Base-by-base conservation (phyloP, 30 jellyfish, hydroid and myxozoan species). In the Catostylus mosaicus region DNA sequence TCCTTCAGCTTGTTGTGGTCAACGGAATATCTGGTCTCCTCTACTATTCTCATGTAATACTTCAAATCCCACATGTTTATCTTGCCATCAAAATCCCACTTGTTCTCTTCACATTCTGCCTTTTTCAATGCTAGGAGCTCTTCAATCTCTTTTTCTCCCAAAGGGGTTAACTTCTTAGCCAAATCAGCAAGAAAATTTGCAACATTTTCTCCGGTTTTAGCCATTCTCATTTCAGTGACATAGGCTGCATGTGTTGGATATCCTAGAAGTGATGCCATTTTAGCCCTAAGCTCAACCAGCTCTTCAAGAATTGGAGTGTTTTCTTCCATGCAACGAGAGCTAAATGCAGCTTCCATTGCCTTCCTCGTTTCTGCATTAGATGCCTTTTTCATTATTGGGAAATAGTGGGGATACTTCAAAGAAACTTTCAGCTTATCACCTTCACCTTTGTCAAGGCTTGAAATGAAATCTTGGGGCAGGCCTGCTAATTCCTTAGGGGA, bases 191-290 rank as follows among this genome's bases (percentile, higher is more conserved):
- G 79, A 59, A 93, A 93, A 8, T 68, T 70, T 70, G 40, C 75
- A 64, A 93, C 98, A 38, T 67, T 93, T 29, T 87, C 97, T 6
- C 88, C 97, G 73, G 93, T 82, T 71, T 93, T 93, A 20, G 98
- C 89, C 98, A 93, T 93, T 35, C 96, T 72, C 97, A 90, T 85
- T 84, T 92, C 98, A 47, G 96, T 92, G 43, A 78, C 85, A 78
- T 83, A 92, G 27, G 87, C 87, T 4, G 98, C 97, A 92, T 92
- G 98, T 22, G 90, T 92, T 43, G 87, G 85, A 57, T 85, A 92
- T 14, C 95, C 95, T 67, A 92, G 94, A 5, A 92, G 23, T 48
- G 91, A 63, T 36, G 94, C 79, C 93, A 74, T 89, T 66, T 75
- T 76, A 22, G 90, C 86, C 18, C 98, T 65, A 2, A 93, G 87